Percentiles rank a stretch among this genome's conserved stretches.
Evolutionary conservation across 2,797 vertebrate genomes (phyloP).

Genomic region (Parambassis ranga): DNA sequence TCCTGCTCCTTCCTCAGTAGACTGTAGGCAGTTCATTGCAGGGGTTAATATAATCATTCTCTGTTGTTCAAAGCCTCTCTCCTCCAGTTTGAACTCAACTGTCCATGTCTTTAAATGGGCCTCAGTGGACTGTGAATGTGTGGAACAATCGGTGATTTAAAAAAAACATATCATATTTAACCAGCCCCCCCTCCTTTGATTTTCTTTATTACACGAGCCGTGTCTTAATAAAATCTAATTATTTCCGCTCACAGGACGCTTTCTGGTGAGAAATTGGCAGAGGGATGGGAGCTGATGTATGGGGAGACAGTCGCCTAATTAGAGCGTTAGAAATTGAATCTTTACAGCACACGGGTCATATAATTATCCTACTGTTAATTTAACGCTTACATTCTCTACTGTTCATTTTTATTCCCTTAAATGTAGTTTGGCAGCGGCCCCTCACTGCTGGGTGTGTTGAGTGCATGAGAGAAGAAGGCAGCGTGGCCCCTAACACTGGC

Average conservation of each 20-base stretch:
- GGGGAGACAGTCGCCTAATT: slow-evolving; percentile 96
- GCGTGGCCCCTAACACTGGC: slow-evolving; percentile 79
- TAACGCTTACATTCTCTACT: slow-evolving; percentile 98
- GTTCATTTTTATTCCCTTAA: slow-evolving; percentile 99
- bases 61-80: background rate
- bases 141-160: slow-evolving; percentile 54
- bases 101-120: slow-evolving; percentile 38
- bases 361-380: slow-evolving; percentile 99
- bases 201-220: slow-evolving; percentile 73
- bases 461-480: slow-evolving; percentile 73
- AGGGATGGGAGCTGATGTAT: slow-evolving; percentile 94
- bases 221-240: slow-evolving; percentile 83
- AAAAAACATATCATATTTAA: slow-evolving; percentile 72
- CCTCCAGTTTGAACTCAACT: slow-evolving; percentile 20
- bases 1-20: background rate
- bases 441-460: slow-evolving; percentile 83
- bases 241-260: slow-evolving; percentile 81
- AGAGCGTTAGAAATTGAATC: slow-evolving; percentile 98
- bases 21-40: slow-evolving; percentile 6
- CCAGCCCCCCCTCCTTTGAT: slow-evolving; percentile 71
- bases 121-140: slow-evolving; percentile 43
- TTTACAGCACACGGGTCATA: slow-evolving; percentile 98
- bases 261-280: slow-evolving; percentile 87
- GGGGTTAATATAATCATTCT: slow-evolving; percentile 11
- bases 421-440: slow-evolving; percentile 91